A percentile compares a stretch with the other conserved stretches of the same genome.
These are phyloP conservation scores for Atta cephalotes DNA, from an alignment of 1,140 invertebrate genomes.

Conservation along the genomic window DNA sequence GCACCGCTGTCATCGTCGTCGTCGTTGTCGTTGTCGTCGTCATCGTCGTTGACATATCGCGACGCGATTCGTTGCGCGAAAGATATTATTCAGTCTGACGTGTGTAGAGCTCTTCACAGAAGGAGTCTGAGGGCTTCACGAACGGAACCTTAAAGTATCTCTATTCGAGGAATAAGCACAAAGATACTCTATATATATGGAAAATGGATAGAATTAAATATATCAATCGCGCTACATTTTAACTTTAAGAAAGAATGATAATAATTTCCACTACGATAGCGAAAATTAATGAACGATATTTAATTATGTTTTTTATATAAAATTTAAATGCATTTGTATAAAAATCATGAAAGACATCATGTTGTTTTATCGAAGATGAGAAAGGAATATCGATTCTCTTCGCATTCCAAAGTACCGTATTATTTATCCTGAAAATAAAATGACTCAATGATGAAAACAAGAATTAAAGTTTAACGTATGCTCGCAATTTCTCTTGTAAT, in stretches of 20 bases:
- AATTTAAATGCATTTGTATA: background rate
- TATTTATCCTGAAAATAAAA: background rate
- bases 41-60: background rate
- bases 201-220: conserved; percentile 18
- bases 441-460: background rate
- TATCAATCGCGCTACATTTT: background rate
- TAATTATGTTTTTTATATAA: background rate
- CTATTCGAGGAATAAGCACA: background rate
- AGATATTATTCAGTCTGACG: background rate
- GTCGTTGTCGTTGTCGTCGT: conserved; percentile 1
- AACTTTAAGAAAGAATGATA: background rate
- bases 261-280: background rate
- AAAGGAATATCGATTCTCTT: background rate
- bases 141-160: conserved; percentile 6
- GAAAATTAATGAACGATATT: conserved; percentile 6
- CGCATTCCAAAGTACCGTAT: background rate
- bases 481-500: background rate
- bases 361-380: background rate
- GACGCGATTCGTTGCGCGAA: conserved; percentile 23
- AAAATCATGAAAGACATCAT: background rate
- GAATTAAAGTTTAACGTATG: background rate
- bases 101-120: conserved; percentile 23
- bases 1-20: conserved; percentile 22
- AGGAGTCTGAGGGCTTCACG: conserved; percentile 4
- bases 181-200: background rate